Evolutionary conservation across 1,140 invertebrate genomes (phyloP).

Genomic region (Stegodyphus dumicola): DNA sequence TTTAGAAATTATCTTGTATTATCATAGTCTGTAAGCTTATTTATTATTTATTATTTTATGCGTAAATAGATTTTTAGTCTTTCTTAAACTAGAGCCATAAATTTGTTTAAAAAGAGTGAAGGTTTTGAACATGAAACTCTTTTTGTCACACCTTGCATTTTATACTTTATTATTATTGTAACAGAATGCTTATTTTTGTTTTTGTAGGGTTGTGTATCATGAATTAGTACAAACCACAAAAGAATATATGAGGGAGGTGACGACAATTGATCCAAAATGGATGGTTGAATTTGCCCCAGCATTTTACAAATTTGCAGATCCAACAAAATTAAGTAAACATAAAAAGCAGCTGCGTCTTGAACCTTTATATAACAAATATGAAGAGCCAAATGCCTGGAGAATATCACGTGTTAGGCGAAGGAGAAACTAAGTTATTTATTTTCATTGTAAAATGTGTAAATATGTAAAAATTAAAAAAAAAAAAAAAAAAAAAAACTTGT

Average conservation of each 20-base stretch:
- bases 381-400: conserved; percentile 99
- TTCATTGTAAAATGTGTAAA: not conserved
- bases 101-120: too few relatives aligned
- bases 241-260: conserved; percentile 99
- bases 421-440: conserved; percentile 77
- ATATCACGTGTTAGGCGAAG: conserved; percentile 93
- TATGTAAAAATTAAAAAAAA: too few relatives aligned
- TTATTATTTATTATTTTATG: too few relatives aligned
- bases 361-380: conserved; percentile 98
- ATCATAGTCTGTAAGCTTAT: too few relatives aligned
- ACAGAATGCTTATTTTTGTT: too few relatives aligned
- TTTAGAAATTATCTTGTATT: too few relatives aligned
- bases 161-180: too few relatives aligned
- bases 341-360: conserved; percentile 99
- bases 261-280: conserved; percentile 99
- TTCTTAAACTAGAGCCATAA: too few relatives aligned
- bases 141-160: too few relatives aligned
- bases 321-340: conserved; percentile 97
- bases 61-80: too few relatives aligned
- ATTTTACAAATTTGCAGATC: conserved; percentile 99
- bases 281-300: conserved; percentile 98
- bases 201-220: conserved; percentile 93
- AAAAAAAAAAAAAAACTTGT: too few relatives aligned
- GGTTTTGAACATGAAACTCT: too few relatives aligned
- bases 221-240: conserved; percentile 99